These are phyloP conservation scores for Lutjanus erythropterus DNA, from an alignment of 2,113 vertebrate genomes.

Conservation along the genomic window DNA sequence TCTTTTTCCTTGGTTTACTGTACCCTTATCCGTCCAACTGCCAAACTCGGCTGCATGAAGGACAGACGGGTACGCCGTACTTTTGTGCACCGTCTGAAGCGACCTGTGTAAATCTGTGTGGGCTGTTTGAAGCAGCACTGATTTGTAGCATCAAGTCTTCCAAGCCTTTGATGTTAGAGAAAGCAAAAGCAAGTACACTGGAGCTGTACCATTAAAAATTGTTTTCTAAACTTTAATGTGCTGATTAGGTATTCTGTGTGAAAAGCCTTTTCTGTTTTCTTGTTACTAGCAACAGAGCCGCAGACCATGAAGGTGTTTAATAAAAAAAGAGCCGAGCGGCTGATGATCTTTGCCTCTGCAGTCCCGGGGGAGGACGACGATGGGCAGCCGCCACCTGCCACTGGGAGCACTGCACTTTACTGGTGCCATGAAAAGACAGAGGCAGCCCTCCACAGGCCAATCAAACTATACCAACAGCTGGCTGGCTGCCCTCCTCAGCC, in stretches of 20 bases:
- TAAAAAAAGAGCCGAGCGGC: constrained; percentile 64
- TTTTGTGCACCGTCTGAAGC: constrained; percentile 48
- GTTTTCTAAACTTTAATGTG: constrained; percentile 63
- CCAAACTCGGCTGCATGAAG: constrained; percentile 44
- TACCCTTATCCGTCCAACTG: constrained; percentile 58
- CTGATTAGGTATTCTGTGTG: constrained; percentile 71
- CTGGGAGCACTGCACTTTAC: constrained; percentile 77
- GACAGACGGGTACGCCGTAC: constrained; percentile 37
- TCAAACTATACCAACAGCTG: constrained; percentile 87
- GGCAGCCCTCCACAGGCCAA: constrained; percentile 83
- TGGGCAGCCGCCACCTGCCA: constrained; percentile 81
- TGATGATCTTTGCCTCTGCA: constrained; percentile 67
- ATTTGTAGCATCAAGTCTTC: constrained; percentile 61
- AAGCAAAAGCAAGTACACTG: constrained; percentile 23
- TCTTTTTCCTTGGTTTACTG: constrained; percentile 60
- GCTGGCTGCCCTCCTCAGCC: constrained; percentile 83
- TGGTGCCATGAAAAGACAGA: constrained; percentile 82
- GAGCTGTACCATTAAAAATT: constrained; percentile 55
- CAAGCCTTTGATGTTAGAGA: constrained; percentile 63
- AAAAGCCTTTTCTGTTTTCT: constrained; percentile 61
- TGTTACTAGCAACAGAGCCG: constrained; percentile 41
- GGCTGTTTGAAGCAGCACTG: constrained; percentile 54
- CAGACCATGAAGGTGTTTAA: constrained; percentile 79
- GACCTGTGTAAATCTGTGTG: constrained; percentile 59
- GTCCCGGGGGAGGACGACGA: constrained; percentile 52